Percentiles rank a stretch among this genome's conserved stretches.
Conservation (phyloP, 2,888 invertebrate genomes). For the Poecilobothrus nobilitatus region DNA sequence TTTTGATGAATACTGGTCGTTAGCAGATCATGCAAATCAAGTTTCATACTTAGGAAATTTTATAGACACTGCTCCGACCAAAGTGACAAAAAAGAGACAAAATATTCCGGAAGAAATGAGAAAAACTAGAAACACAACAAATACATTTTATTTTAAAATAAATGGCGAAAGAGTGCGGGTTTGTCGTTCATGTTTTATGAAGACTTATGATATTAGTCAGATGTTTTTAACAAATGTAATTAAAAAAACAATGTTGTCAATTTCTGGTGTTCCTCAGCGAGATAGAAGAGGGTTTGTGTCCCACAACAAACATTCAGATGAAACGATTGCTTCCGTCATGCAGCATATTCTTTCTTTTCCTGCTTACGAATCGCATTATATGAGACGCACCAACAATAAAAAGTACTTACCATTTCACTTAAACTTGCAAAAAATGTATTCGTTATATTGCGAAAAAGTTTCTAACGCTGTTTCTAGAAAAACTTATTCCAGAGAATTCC, state of each 20-base stretch:
- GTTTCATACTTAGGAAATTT: constrained; percentile 5
- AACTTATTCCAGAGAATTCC: background rate
- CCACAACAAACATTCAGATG: constrained; percentile 5
- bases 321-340: background rate
- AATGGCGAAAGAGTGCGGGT: background rate
- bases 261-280: background rate
- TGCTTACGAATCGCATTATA: background rate
- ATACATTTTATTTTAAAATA: background rate
- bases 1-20: constrained; percentile 5
- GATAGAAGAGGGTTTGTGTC: background rate
- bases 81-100: constrained; percentile 2
- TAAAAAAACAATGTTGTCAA: background rate
- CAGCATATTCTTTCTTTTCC: constrained; percentile 7
- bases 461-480: constrained; percentile 4
- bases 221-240: constrained; percentile 5
- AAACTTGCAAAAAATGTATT: too few species aligned
- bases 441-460: too few species aligned
- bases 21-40: background rate
- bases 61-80: background rate
- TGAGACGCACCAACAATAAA: background rate
- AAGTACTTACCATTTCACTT: constrained; percentile 7
- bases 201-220: background rate
- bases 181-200: constrained; percentile 5
- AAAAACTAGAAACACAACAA: constrained; percentile 3
- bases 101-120: background rate